phyloP scores from a whole-genome alignment of 2,888 invertebrate genomes.

The Cephus nigrinus region DNA sequence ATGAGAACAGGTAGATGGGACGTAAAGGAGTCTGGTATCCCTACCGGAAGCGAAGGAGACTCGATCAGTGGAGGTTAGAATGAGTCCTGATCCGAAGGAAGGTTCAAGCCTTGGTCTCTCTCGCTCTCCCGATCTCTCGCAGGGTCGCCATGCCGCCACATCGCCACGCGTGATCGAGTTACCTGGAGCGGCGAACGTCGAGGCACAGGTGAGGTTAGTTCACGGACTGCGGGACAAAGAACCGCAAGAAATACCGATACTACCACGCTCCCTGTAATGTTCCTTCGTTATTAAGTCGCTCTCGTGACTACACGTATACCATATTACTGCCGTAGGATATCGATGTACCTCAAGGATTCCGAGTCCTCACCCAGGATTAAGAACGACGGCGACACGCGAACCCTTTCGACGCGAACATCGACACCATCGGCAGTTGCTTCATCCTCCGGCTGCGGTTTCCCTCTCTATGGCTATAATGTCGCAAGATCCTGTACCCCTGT shows the following conservation, averaged over 20 bases:
- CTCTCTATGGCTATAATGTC: slow-evolving; percentile 3
- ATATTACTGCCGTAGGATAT: neutral
- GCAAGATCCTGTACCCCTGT: neutral
- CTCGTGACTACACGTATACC: slow-evolving; percentile 30
- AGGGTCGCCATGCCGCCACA: slow-evolving; percentile 21
- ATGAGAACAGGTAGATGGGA: neutral
- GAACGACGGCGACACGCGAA: slow-evolving; percentile 38
- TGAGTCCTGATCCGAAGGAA: slow-evolving; percentile 2
- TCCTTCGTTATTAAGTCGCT: slow-evolving; percentile 40
- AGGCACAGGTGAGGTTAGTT: slow-evolving; percentile 47
- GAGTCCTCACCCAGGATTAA: neutral
- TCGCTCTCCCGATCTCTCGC: neutral
- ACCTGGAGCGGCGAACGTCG: slow-evolving; percentile 47
- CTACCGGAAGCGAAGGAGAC: slow-evolving; percentile 6
- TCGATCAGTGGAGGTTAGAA: neutral
- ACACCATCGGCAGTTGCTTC: slow-evolving; percentile 40
- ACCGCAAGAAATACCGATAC: slow-evolving; percentile 63
- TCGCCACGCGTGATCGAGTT: slow-evolving; percentile 61
- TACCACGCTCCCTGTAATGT: slow-evolving; percentile 39
- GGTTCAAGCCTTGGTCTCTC: neutral
- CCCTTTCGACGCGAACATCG: slow-evolving; percentile 40
- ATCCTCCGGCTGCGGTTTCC: slow-evolving; percentile 37
- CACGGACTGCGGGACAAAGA: slow-evolving; percentile 58
- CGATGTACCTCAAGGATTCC: neutral
- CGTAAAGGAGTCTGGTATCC: neutral